Percentiles rank a stretch among this genome's conserved stretches.
phyloP scores from a whole-genome alignment of 1,140 invertebrate species.

The Alviniconcha marisindica region DNA sequence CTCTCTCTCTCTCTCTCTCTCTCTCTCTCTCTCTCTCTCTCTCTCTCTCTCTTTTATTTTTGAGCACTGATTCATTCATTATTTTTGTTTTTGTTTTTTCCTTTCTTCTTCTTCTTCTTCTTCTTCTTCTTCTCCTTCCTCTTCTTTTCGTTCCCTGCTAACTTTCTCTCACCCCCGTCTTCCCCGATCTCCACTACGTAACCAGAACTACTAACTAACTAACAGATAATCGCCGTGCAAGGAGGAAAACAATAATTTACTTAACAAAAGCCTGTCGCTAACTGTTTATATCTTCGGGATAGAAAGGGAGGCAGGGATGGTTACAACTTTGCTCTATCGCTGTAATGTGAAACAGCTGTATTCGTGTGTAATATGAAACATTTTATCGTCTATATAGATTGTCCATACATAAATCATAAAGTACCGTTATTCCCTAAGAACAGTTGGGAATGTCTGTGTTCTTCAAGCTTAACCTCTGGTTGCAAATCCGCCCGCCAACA shows the following conservation, averaged over 20 bases:
- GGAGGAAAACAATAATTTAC: background rate
- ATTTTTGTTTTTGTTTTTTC: background rate
- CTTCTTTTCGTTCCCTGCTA: background rate
- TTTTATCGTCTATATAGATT: background rate
- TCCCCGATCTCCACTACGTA: too few relatives aligned
- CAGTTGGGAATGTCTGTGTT: slow-evolving; percentile 25
- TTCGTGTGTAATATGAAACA: background rate
- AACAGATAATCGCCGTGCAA: background rate
- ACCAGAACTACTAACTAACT: background rate
- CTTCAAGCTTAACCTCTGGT: slow-evolving; percentile 24
- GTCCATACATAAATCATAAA: slow-evolving; percentile 25
- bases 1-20: background rate
- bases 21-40: background rate
- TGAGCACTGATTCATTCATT: background rate
- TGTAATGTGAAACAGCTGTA: too few relatives aligned
- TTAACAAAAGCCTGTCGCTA: background rate
- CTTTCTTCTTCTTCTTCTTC: background rate
- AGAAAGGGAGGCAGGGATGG: too few relatives aligned
- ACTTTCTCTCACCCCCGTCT: background rate
- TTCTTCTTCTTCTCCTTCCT: background rate
- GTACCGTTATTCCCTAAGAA: slow-evolving; percentile 19
- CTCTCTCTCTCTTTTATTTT: background rate
- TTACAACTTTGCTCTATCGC: too few relatives aligned
- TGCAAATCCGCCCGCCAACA: slow-evolving; percentile 15
- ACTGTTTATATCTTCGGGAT: too few relatives aligned